Evolutionary conservation across 2,797 vertebrate genomes (phyloP), one percentile per base, ranked within the genome.

Genomic region (Muscicapa comitata): DNA sequence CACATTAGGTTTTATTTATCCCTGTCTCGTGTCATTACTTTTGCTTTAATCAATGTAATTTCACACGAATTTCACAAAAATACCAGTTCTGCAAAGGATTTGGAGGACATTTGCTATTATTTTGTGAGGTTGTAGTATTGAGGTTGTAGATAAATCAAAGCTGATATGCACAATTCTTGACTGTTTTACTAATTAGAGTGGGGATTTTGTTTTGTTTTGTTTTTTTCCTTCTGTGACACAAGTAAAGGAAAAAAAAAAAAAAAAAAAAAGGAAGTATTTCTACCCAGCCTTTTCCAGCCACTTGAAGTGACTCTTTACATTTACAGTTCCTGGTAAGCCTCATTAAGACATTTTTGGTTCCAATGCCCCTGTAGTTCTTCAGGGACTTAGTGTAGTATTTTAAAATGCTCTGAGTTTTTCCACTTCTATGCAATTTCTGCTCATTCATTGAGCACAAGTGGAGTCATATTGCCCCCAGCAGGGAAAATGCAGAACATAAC

Each of bases 381-480:
- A 73, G 74, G 51, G 51, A 86, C 38, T 88, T 25, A 73, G 17
- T 45, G 19, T 57, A 51, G 54, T 94, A 57, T 78, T 95, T 94
- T 78, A 47, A 91, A 97, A 93, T 88, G 35, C 35, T 71, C 54
- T 81, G 61, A 82, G 9, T 86, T 93, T 95, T 93, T 88, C 35
- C 15, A 53, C 37, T 40, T 70, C 4, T 54, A 0, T 85, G 26
- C 67, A 78, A 72, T 96, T 96, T 95, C 42, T 76, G 85, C 57
- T 81, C 54, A 29, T 71, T 93, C 65, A 38, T 6, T 87, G 76
- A 78, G 86, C 40, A 95, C 77, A 84, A 95, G 88, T 97, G 93
- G 97, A 98, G 97, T 96, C 95, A 98, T 91, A 98, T 97, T 97
- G 98, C 98, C 98, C 97, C 97, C 98, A 97, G 66, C 98, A 98